Evolutionary conservation across 2,797 vertebrate species (phyloP), one percentile per base, ranked within the genome.

Genomic region (Coregonus ussuriensis): DNA sequence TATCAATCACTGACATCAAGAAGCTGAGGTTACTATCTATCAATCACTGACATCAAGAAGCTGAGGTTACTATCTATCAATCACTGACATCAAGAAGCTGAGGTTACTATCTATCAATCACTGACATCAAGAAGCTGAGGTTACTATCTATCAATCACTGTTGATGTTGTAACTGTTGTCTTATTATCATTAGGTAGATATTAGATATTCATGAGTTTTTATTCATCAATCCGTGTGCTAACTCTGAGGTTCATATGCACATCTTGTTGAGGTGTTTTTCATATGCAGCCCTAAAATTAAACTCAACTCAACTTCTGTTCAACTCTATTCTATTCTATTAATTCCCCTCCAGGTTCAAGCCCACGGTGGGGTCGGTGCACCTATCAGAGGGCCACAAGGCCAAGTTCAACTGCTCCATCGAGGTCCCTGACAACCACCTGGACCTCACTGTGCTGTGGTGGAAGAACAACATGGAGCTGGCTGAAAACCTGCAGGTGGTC

Each of bases 351-450:
- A 93, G 86, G 0, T 99, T 99, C 84, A 97, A 93, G 83, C 96
- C 94, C 81, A 97, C 95, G 0, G 77, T 95, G 4, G 87, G 88
- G 33, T 92, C 88, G 2, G 91, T 99, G 18, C 81, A 88, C 75
- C 92, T 96, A 25, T 97, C 95, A 0, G 97, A 97, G 86, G 96
- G 97, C 66, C 95, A 91, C n/a, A 90, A 94, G 4, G 88, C 95
- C 16, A 95, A 91, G 2, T 97, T 99, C 82, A 99, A 98, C 88
- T 99, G 98, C 85, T 98, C 98, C 6, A 97, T 99, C 76, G 93
- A 92, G 65, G 89, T 98, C 72, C 95, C 94, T 0, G 91, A 91
- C 4, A 16, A 87, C 3, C 88, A 88, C 69, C 90, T 93, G 1
- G 96, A 98, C 0, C 90, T 92, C 0, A 82, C 81, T 74, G 96